Base-by-base conservation (phyloP, 2,113 vertebrate species). In the Pelecanus crispus region DNA sequence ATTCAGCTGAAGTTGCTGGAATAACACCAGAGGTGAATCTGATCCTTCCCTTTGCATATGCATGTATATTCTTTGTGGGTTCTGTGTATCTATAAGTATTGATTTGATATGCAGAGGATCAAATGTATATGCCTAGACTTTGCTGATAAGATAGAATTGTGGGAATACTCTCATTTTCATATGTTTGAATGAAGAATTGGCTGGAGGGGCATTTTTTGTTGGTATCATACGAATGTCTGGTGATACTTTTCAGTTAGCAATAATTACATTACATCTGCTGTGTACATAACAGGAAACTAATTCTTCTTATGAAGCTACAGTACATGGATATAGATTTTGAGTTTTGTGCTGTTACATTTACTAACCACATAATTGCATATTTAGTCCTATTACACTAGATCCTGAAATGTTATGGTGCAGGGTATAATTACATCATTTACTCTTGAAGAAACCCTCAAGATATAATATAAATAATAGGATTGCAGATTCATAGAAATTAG, bases 241-340 rank as follows among this genome's bases (percentile, higher is more conserved):
- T 95, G 92, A 95, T 79, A 65, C 44, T 92, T 92, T 84, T 72
- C 38, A 86, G 94, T 84, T 93, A 94, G 70, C 56, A 79, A 85
- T 95, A 95, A 97, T 97, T 96, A 95, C 91, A 93, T 97, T 96
- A 95, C 93, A 94, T 97, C 95, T 97, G 85, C 85, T 96, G 65
- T 68, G 80, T 90, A 92, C 90, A 80, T 81, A 85, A 95, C 58
- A 90, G 89, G 92, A 89, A 75, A 53, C 45, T 90, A 59, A 73
- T 91, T 73, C 77, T 87, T 95, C 78, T 86, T 66, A 61, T 15
- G 18, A 62, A 88, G 67, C 88, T 83, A n/a, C 44, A 59, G 67
- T 79, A 58, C 80, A 56, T 62, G 78, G 93, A 56, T 90, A 88
- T 75, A 81, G 90, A 78, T 91, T 84, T 67, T 49, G 58, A 62